Evolutionary conservation across 2,888 invertebrate genomes (phyloP), one percentile per base, ranked within the genome.

Genomic region (Doris montereyensis): DNA sequence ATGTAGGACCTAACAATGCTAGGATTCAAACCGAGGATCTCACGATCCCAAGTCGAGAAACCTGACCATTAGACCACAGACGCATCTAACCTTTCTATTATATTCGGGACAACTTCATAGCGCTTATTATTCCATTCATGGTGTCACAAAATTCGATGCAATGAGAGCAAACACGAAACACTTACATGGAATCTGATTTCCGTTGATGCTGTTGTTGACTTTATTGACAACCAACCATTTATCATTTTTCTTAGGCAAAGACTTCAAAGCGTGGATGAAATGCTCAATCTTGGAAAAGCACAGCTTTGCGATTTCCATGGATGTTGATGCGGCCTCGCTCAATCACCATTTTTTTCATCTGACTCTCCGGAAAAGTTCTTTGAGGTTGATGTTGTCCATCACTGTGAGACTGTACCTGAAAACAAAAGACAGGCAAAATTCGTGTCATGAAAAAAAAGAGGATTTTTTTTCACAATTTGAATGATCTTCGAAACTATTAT

Each of bases 281-380:
- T 93, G 93, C 78, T 94, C 92, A 82, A 98, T 97, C 88, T 95
- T 95, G 79, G 94, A 93, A 79, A 95, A 93, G 91, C 98, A 98
- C 52, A 98, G 93, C n/a, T 90, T 96, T 97, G 2, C 96, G 96
- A 92, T 98, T 98, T 90, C 95, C 95, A 89, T 97, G 97, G 91
- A 98, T 97, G 91, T 95, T 96, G 35, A 97, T 93, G 57, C 93
- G 93, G 26, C 97, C 97, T 0, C 93, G 92, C 8, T 93, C 90
- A 72, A 97, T 94, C 82, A 92, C 88, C 82, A 57, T 92, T 34
- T 88, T 87, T 13, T 84, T 83, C 26, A 84, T 81, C 13, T 88
- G 86, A 3, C 87, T 81, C 13, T 87, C 85, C n/a, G 86, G 83
- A 88, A 87, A 28, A 96, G 89, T 34, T 94, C 93, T 83, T 94